Base-by-base conservation (phyloP, 2,888 invertebrate species). In the Thalpophila matura region DNA sequence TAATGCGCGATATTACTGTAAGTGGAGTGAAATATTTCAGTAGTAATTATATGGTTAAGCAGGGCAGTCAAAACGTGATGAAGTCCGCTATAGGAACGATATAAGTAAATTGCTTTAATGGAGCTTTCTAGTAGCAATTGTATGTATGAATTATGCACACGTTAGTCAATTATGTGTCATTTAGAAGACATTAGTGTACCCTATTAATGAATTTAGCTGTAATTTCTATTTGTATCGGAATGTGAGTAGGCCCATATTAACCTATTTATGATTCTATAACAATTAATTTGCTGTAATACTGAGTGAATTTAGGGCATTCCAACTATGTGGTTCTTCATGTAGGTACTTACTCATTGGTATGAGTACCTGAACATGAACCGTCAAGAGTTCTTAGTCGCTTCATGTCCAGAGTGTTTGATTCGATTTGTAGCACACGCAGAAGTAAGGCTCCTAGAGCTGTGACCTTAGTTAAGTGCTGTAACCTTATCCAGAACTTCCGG, bases 1-100 rank as follows among this genome's bases (percentile, higher is more conserved):
- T 91, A 91, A 91, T 91, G 88, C 86, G 88, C 88, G 81, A 90
- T 91, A 91, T 90, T 91, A 91, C 87, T 83, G 82, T 89, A 91
- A 91, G 89, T 90, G 89, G 89, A 80, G 85, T 88, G 87, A 89
- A 91, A 89, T 88, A 88, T 90, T 91, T 89, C 87, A 89, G 88
- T 89, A 86, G 85, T 86, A 83, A 89, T 90, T 90, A 89, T 72
- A 81, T 79, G 84, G 82, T 85, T 84, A 83, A 81, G 78, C 81
- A 74, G 79, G 77, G 66, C 77, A 80, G 79, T 78, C 77, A 69
- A 81, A 83, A 85, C 85, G 85, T 86, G 85, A 86, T 87, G 86
- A 85, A 84, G 74, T 79, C 76, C 70, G 82, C 82, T 83, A 81
- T 84, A 79, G 64, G 62, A 82, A 79, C 73, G 77, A 72, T 79